These are phyloP conservation scores for Geopemphigus sp. DNA, from an alignment of 1,140 invertebrate genomes.

Conservation along the genomic window DNA sequence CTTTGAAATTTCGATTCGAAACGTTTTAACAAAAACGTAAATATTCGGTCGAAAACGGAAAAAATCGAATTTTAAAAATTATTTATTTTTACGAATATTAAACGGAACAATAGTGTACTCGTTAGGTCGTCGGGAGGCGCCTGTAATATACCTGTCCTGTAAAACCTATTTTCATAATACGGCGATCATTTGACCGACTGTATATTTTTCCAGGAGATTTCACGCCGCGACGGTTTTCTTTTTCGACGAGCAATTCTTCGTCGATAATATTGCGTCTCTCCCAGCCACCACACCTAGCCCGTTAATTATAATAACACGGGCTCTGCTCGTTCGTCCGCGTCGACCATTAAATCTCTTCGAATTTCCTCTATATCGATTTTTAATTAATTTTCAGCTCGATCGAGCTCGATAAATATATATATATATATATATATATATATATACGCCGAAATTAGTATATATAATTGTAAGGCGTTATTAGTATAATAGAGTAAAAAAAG, in stretches of 20 bases:
- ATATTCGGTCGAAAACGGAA: too few species aligned
- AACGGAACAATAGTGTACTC: too few species aligned
- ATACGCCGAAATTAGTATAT: background rate
- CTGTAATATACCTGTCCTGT: too few species aligned
- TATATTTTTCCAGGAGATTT: background rate
- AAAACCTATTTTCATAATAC: conserved; percentile 7
- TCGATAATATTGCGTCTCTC: background rate
- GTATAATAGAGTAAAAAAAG: too few species aligned
- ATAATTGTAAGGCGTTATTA: background rate
- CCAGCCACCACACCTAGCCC: background rate
- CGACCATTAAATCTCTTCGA: background rate
- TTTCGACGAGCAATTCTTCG: too few species aligned
- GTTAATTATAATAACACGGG: too few species aligned
- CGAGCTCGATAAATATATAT: background rate
- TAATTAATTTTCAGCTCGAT: background rate
- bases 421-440: background rate
- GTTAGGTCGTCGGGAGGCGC: too few species aligned
- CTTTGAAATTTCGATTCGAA: too few species aligned
- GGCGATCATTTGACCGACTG: background rate
- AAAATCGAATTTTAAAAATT: too few species aligned
- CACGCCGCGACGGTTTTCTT: too few species aligned
- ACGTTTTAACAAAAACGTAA: too few species aligned
- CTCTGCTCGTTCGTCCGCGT: background rate
- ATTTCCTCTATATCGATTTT: background rate
- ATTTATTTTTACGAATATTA: too few species aligned